Evolutionary conservation across 2,797 vertebrate genomes (phyloP), one percentile per base, ranked within the genome.

Genomic region (Sciurus carolinensis): DNA sequence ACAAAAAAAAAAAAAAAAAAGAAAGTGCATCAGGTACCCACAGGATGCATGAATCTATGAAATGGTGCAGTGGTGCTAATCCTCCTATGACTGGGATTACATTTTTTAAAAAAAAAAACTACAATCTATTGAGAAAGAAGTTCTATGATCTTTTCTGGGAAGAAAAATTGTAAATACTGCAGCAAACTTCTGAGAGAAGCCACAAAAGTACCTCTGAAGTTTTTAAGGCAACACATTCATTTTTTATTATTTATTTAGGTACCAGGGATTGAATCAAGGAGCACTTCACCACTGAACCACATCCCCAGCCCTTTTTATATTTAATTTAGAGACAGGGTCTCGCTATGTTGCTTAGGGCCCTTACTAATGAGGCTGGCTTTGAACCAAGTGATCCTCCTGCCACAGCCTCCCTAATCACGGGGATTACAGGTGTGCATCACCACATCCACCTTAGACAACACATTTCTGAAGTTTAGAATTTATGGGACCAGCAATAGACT

Each of bases 121-220:
- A 80, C 28, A 87, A 17, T 85, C 83, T 24, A 87, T 20, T 91
- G 71, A 96, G 20, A 92, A 94, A 92, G 66, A 96, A 86, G 12
- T 52, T 33, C 9, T 75, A 66, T 17, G 14, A 71, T 95, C 90
- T 94, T 94, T 95, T 87, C 77, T 77, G 64, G 26, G 62, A 93
- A 69, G 71, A 93, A 76, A 76, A 47, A 18, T 84, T 95, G 79
- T 95, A 39, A 94, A 44, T 62, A 83, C 44, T 54, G 26, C 28
- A 94, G 73, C 80, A 86, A 82, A 73, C 77, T 83, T 44, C 84
- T 57, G 26, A 72, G 72, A 93, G 42, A 95, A 96, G 54, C 47
- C 52, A 87, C 83, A 88, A 82, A 86, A 83, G 83, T 22, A 86
- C 52, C 52, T 79, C 59, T 92, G 82, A 66, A 52, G 18, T 52